These are phyloP conservation scores for Mythimna albipuncta DNA, from an alignment of 2,888 invertebrate genomes.

Conservation along the genomic window DNA sequence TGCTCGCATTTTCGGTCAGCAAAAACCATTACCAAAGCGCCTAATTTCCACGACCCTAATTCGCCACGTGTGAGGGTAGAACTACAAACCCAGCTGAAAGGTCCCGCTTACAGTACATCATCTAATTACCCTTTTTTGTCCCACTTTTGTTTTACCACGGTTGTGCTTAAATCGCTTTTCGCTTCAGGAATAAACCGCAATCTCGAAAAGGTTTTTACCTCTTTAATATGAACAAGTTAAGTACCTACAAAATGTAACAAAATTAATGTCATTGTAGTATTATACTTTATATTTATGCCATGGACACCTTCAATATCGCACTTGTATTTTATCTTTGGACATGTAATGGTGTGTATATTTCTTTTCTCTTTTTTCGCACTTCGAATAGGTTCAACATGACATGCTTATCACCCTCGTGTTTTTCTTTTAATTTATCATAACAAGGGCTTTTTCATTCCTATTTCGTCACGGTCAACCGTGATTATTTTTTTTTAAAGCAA, in stretches of 20 bases:
- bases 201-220: background rate
- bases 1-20: background rate
- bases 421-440: no score
- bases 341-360: no score
- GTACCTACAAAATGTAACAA: background rate
- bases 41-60: slow-evolving; percentile 11
- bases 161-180: slow-evolving; percentile 20
- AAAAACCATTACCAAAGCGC: background rate
- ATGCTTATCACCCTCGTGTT: no score
- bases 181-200: slow-evolving; percentile 9
- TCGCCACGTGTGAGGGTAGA: slow-evolving; percentile 4
- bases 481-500: no score
- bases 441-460: no score
- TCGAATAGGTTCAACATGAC: no score
- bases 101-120: slow-evolving; percentile 16
- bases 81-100: slow-evolving; percentile 31
- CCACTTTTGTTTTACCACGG: slow-evolving; percentile 13
- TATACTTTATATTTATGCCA: background rate
- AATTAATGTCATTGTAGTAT: background rate
- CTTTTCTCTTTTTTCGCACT: no score
- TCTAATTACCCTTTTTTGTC: slow-evolving; percentile 43
- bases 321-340: no score
- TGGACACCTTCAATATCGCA: background rate
- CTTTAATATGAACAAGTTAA: background rate
- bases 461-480: no score